Base-by-base conservation (phyloP, 2,888 invertebrate genomes). In the Parnassius smintheus region DNA sequence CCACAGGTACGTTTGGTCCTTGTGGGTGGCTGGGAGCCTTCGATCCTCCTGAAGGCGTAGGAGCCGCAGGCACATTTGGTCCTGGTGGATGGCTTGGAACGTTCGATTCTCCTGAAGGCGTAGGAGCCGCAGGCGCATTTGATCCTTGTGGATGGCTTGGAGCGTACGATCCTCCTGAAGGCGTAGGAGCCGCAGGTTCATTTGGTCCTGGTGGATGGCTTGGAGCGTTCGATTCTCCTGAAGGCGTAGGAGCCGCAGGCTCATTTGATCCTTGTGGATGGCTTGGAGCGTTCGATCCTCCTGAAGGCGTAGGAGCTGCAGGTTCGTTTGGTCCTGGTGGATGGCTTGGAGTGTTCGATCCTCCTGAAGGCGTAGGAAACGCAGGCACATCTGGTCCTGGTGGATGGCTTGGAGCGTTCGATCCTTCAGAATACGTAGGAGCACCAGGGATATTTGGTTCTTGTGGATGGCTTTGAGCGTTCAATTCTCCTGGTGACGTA, bases 241-340 rank as follows among this genome's bases (percentile, higher is more conserved):
- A 1, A 1, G 44, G 1, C 9, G 25, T 25, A 25, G 25, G 25
- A 8, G 49, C 49, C 25, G 10, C 48, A 18, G 35, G 56, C 25
- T 25, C 41, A 18, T 57, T 49, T 13, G 56, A 22, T 49, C 25
- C 48, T 22, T 48, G 11, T 48, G 56, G 35, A 48, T 8, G 18
- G 3, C 12, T 13, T 13, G 13, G 45, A 2, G 2, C 18, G 10
- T 50, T 42, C n/a, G 13, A 12, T 51, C 7, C 11, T 13, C 42
- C 42, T 9, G 44, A 45, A 49, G n/a, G 1, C 11, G 46, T 3
- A 25, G 22, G 57, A n/a, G 49, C 49, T 35, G 2, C 48, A 18
- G 35, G 57, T 12, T 35, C 49, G 11, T 57, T 49, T 7, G 57
- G 48, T 57, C n/a, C 25, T 22, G 25, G 12, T 48, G 56, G 41